Evolutionary conservation across 2,797 vertebrate genomes (phyloP).

Genomic region (Ctenopoma multispine): DNA sequence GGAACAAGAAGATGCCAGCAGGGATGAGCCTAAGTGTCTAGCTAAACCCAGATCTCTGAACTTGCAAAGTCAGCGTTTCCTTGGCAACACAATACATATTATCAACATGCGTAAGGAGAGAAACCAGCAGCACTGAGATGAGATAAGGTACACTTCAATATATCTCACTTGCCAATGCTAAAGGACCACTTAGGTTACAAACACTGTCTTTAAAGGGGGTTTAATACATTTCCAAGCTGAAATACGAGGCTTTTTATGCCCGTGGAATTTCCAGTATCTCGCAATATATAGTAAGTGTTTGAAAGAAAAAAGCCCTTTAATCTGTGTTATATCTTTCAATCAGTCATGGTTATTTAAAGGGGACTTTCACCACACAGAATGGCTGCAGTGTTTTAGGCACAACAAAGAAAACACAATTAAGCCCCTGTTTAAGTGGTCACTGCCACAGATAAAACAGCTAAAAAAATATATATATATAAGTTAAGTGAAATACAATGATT

Average conservation of each 20-base stretch:
- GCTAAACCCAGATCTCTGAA: constrained; percentile 8
- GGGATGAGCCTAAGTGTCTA: constrained; percentile 10
- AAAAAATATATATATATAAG: background rate
- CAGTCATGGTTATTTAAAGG: constrained; percentile 27
- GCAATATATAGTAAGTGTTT: constrained; percentile 14
- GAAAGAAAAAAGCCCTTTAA: constrained; percentile 56
- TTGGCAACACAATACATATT: constrained; percentile 20
- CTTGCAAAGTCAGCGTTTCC: constrained; percentile 26
- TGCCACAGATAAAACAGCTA: no score
- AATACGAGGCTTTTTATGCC: constrained; percentile 29
- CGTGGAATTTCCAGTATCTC: constrained; percentile 50
- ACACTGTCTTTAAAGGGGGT: constrained; percentile 13
- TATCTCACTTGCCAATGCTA: constrained; percentile 7
- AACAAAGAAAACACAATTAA: constrained; percentile 8
- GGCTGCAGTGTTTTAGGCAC: constrained; percentile 16
- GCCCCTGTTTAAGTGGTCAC: no score
- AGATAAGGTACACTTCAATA: constrained; percentile 33
- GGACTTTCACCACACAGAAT: constrained; percentile 26
- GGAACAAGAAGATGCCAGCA: background rate
- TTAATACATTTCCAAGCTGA: constrained; percentile 14
- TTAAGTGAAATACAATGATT: constrained; percentile 16
- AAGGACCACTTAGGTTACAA: constrained; percentile 33
- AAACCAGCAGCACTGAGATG: constrained; percentile 18
- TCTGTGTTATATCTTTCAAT: constrained; percentile 50
- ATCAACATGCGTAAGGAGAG: constrained; percentile 7